phyloP scores from a whole-genome alignment of 2,113 vertebrate genomes.

The Panurus biarmicus region DNA sequence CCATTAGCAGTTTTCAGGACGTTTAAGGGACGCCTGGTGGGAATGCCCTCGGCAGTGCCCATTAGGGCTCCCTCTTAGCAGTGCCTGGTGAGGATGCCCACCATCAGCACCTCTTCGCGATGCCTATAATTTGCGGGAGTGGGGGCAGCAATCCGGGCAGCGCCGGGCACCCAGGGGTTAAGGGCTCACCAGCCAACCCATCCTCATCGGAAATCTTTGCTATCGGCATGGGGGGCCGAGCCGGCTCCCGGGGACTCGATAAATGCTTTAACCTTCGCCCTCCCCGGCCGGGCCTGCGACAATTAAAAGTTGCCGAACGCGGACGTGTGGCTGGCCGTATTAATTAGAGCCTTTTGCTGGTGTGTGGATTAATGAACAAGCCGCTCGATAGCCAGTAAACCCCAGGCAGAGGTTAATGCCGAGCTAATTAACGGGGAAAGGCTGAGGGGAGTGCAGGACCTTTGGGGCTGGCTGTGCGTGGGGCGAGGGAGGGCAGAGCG shows the following conservation, averaged over 20 bases:
- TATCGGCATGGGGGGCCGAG: constrained; percentile 1
- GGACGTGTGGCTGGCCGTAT: not conserved
- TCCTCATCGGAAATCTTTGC: constrained; percentile 47
- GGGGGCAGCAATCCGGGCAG: not conserved
- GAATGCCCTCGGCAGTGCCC: not conserved
- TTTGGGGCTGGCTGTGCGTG: accelerated
- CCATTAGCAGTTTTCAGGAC: not conserved
- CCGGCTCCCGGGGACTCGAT: constrained; percentile 19
- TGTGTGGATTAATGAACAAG: constrained; percentile 65
- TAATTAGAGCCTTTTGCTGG: constrained; percentile 57
- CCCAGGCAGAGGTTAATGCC: constrained; percentile 66
- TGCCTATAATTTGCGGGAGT: accelerated
- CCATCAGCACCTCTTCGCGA: not conserved
- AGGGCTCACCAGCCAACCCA: not conserved
- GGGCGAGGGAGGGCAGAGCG: not conserved
- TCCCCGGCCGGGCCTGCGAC: not conserved
- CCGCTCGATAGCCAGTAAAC: constrained; percentile 56
- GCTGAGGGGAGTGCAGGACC: not conserved
- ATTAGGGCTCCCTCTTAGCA: not conserved
- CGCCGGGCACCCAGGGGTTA: not conserved
- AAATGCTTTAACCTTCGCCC: constrained; percentile 67
- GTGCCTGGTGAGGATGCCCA: not conserved
- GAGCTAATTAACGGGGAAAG: constrained; percentile 57
- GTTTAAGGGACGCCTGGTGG: not conserved
- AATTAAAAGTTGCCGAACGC: constrained; percentile 54